Conservation (phyloP, 2,888 invertebrate species). For the Zootermopsis nevadensis region DNA sequence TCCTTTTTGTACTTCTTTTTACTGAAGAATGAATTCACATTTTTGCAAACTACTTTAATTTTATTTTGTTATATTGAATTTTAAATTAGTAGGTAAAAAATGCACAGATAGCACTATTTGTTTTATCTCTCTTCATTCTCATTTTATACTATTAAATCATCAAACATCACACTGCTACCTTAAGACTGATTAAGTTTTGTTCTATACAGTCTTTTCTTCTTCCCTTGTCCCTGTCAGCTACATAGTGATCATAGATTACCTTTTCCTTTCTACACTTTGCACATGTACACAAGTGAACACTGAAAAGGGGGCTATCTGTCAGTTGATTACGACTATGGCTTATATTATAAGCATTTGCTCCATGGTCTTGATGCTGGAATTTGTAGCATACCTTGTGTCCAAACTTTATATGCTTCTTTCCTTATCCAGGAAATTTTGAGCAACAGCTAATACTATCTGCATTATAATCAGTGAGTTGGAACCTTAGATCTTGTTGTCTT, state of each 20-base stretch:
- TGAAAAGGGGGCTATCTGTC: neutral
- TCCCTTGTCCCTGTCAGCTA: conserved; percentile 10
- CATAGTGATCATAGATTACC: neutral
- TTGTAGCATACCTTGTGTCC: neutral
- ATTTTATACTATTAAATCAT: neutral
- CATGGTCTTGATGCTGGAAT: neutral
- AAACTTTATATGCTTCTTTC: neutral
- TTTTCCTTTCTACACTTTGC: conserved; percentile 19
- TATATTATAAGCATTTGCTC: neutral
- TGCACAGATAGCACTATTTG: neutral
- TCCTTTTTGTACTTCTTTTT: neutral
- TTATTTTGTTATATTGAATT: neutral
- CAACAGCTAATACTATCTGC: too few species aligned
- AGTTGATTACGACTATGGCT: neutral
- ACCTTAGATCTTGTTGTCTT: too few species aligned
- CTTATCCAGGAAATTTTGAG: neutral
- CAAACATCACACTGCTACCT: conserved; percentile 32
- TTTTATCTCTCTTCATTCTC: neutral
- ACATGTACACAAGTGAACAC: neutral
- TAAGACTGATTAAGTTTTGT: conserved; percentile 30
- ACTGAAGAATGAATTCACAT: neutral
- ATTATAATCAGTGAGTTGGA: too few species aligned
- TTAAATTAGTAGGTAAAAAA: neutral
- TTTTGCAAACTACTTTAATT: too few species aligned
- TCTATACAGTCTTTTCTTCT: conserved; percentile 11